These are phyloP conservation scores for Chironomus striatipennis DNA, from an alignment of 1,140 invertebrate genomes.

Conservation along the genomic window DNA sequence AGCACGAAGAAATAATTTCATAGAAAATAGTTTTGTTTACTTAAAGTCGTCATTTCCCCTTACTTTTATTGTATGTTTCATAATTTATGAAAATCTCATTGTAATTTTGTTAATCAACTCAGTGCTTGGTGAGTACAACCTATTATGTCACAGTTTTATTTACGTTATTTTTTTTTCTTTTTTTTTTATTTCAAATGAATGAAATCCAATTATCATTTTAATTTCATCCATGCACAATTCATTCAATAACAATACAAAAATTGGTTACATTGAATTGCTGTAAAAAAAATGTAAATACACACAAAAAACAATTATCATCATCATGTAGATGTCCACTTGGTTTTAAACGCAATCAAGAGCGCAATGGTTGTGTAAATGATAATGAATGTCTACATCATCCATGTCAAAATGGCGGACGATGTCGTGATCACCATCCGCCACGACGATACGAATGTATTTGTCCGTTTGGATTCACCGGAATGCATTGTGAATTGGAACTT, in stretches of 20 bases:
- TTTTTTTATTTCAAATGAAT: no score
- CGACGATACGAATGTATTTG: constrained; percentile 67
- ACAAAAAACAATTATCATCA: background rate
- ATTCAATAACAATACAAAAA: background rate
- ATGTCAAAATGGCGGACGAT: constrained; percentile 64
- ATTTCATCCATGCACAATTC: background rate
- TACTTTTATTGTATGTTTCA: background rate
- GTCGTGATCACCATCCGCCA: constrained; percentile 57
- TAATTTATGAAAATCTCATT: background rate
- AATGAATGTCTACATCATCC: constrained; percentile 62
- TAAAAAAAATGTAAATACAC: no score
- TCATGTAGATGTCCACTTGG: constrained; percentile 60
- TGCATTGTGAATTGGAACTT: constrained; percentile 67
- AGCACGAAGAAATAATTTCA: background rate
- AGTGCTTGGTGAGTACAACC: constrained; percentile 15
- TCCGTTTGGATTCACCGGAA: constrained; percentile 62
- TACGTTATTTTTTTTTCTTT: no score
- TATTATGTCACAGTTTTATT: no score
- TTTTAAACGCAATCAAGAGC: constrained; percentile 45
- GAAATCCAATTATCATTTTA: background rate
- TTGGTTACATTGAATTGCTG: background rate
- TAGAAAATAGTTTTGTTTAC: constrained; percentile 14
- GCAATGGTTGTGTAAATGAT: constrained; percentile 59
- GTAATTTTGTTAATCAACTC: background rate
- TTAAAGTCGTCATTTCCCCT: background rate